Percentiles rank a stretch among this genome's conserved stretches.
These are phyloP conservation scores for Platerodrilus igneus DNA, from an alignment of 2,888 invertebrate species.

Conservation along the genomic window DNA sequence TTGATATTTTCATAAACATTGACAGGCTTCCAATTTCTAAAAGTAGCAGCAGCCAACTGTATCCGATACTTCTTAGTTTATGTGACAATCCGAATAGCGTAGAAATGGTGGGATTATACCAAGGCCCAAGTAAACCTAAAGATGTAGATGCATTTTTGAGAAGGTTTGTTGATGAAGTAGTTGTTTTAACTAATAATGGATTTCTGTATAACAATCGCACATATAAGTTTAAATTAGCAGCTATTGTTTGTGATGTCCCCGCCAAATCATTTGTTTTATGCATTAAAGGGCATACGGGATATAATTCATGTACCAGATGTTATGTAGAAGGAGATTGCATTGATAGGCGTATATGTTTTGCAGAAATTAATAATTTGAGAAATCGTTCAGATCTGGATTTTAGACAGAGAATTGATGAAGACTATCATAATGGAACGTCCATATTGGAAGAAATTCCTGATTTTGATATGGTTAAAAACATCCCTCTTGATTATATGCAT, in stretches of 20 bases:
- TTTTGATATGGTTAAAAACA: slow-evolving; percentile 7
- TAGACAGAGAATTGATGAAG: slow-evolving; percentile 9
- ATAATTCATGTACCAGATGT: slow-evolving; percentile 16
- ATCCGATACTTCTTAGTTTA: slow-evolving; percentile 1
- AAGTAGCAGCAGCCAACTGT: slow-evolving; percentile 3
- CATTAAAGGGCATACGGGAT: slow-evolving; percentile 14
- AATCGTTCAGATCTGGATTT: slow-evolving; percentile 14
- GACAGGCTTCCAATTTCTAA: slow-evolving; percentile 8
- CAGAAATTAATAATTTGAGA: neutral
- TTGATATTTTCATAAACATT: slow-evolving; percentile 1
- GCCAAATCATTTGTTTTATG: slow-evolving; percentile 12
- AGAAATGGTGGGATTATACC: slow-evolving; percentile 21
- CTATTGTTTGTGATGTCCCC: slow-evolving; percentile 9
- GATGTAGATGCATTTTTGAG: slow-evolving; percentile 19
- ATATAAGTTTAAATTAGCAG: slow-evolving; percentile 2
- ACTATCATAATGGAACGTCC: slow-evolving; percentile 11
- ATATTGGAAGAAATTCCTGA: slow-evolving; percentile 5
- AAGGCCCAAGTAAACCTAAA: slow-evolving; percentile 22
- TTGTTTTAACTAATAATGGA: slow-evolving; percentile 5
- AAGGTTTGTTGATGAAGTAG: slow-evolving; percentile 22
- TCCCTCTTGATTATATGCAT: slow-evolving; percentile 20
- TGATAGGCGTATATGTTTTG: slow-evolving; percentile 10
- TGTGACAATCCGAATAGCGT: neutral
- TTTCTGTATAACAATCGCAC: neutral
- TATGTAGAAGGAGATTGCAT: slow-evolving; percentile 8